These are phyloP conservation scores for Piezodorus guildinii DNA, from an alignment of 1,140 invertebrate genomes.

Conservation along the genomic window DNA sequence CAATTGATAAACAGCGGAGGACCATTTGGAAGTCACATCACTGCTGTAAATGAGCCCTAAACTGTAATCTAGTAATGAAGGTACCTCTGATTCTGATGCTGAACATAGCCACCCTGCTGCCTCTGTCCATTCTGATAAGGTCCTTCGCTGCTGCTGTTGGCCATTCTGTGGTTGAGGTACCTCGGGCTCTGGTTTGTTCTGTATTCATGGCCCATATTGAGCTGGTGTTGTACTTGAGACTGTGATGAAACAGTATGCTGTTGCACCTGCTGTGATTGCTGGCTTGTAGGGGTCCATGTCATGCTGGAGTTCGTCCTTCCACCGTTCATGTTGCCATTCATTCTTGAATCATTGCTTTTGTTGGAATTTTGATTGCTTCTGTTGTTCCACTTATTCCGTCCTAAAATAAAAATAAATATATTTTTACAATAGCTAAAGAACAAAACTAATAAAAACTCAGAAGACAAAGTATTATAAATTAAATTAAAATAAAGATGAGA, in stretches of 20 bases:
- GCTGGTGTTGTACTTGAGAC: conserved; percentile 11
- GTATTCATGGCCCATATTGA: background rate
- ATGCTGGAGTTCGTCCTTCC: background rate
- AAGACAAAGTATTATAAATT: too few species aligned
- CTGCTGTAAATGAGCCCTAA: too few species aligned
- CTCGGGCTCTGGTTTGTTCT: background rate
- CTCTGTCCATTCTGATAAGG: background rate
- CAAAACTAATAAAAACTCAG: too few species aligned
- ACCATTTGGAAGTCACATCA: too few species aligned
- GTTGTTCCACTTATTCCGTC: conserved; percentile 2
- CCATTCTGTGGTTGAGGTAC: background rate
- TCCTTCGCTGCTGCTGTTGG: background rate
- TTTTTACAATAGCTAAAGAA: background rate
- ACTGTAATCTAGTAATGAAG: background rate
- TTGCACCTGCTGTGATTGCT: background rate
- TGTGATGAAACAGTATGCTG: background rate
- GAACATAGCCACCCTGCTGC: background rate
- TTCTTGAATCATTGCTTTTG: background rate
- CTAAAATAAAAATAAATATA: background rate
- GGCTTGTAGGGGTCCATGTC: background rate
- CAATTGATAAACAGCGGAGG: too few species aligned
- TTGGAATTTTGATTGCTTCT: background rate
- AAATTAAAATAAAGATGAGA: too few species aligned
- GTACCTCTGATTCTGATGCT: conserved; percentile 3
- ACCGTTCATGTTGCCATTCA: background rate